phyloP scores from a whole-genome alignment of 2,113 vertebrate genomes.

The Rhinopomastus cyanomelas region DNA sequence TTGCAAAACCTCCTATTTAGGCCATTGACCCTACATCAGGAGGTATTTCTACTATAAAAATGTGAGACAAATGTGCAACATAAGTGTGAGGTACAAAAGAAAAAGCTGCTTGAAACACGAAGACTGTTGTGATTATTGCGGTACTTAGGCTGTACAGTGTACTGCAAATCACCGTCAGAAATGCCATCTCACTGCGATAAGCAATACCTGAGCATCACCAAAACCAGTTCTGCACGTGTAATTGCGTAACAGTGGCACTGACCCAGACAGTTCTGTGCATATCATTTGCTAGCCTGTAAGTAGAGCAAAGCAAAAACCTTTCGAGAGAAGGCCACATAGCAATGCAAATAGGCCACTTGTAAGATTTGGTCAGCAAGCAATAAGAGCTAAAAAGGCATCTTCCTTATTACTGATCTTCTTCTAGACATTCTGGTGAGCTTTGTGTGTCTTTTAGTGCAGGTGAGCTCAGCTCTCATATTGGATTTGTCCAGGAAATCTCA shows the following conservation, averaged over 20 bases:
- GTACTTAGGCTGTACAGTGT: background rate
- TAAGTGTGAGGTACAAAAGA: background rate
- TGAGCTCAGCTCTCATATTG: background rate
- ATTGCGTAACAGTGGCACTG: background rate
- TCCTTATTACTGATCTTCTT: background rate
- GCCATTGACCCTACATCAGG: background rate
- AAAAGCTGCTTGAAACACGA: background rate
- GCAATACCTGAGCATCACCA: background rate
- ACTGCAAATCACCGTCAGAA: background rate
- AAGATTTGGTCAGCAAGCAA: too few species aligned
- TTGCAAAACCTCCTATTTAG: background rate
- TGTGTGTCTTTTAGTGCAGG: background rate
- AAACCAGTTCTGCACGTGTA: background rate
- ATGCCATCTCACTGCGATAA: background rate
- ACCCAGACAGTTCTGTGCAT: background rate
- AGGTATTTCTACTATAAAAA: background rate
- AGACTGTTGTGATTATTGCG: background rate
- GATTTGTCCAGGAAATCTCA: background rate
- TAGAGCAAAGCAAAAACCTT: background rate
- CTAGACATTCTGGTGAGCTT: background rate
- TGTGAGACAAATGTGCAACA: background rate
- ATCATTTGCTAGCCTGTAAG: background rate
- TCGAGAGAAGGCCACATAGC: background rate
- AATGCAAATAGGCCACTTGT: too few species aligned
- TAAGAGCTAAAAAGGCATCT: background rate